Evolutionary conservation across 2,113 vertebrate species (phyloP).

Genomic region (Cathartes aura): DNA sequence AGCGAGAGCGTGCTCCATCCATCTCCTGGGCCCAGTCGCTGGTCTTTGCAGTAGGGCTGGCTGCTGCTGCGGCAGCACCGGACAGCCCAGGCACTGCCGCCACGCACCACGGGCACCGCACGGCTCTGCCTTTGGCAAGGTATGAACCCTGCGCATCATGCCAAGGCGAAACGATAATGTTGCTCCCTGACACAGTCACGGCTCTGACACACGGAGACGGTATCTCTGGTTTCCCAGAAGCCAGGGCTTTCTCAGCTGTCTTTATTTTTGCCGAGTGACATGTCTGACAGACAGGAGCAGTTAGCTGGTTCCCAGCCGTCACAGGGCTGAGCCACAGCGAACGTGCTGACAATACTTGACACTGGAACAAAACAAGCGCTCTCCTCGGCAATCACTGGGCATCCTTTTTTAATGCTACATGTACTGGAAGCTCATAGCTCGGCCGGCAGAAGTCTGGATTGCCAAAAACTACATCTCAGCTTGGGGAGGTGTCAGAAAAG

Average conservation of each 20-base stretch:
- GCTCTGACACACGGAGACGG: not conserved
- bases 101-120: not conserved
- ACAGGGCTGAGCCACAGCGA: accelerated
- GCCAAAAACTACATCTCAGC: not conserved
- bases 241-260: not conserved
- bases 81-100: not conserved
- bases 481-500: not conserved
- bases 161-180: accelerated
- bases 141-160: accelerated
- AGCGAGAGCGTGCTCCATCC: accelerated
- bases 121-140: not conserved
- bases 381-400: not conserved
- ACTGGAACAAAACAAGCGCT: not conserved
- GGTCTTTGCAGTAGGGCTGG: no score
- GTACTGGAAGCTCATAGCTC: not conserved
- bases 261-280: not conserved
- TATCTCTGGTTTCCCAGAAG: not conserved
- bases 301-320: not conserved
- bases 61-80: not conserved
- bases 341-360: not conserved
- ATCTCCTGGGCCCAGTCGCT: accelerated
- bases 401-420: not conserved
- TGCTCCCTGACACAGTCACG: accelerated
- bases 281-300: accelerated
- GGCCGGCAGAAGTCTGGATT: not conserved